phyloP scores from a whole-genome alignment of 2,797 vertebrate genomes.

The Enteromius mattozi region DNA sequence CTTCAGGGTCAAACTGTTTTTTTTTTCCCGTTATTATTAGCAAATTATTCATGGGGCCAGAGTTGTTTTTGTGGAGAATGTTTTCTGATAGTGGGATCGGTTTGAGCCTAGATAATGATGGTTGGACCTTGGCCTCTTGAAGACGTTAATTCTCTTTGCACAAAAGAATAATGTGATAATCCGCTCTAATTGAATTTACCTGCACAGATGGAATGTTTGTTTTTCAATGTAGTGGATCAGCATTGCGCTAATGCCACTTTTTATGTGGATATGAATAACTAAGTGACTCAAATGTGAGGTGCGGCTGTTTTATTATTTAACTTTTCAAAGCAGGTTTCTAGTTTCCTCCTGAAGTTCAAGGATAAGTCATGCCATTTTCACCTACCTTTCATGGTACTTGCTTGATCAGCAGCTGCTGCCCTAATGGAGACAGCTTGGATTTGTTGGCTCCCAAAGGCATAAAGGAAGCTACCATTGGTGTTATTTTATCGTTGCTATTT shows the following conservation, averaged over 20 bases:
- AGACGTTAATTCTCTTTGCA: not conserved
- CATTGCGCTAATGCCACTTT: slow-evolving; percentile 22
- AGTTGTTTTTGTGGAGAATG: slow-evolving; percentile 30
- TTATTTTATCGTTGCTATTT: not conserved
- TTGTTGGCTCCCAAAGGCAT: slow-evolving; percentile 7
- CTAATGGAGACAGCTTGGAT: slow-evolving; percentile 10
- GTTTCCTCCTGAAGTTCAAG: slow-evolving; percentile 54
- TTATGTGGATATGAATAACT: slow-evolving; percentile 36
- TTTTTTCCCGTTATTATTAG: slow-evolving; percentile 57
- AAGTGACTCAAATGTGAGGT: slow-evolving; percentile 6
- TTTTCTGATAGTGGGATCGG: slow-evolving; percentile 27
- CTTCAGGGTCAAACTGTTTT: slow-evolving; percentile 56
- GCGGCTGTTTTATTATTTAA: not conserved
- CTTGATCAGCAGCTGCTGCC: slow-evolving; percentile 22
- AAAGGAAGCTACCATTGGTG: not conserved
- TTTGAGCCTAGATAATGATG: not conserved
- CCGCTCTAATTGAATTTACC: slow-evolving; percentile 22
- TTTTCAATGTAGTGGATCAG: slow-evolving; percentile 29
- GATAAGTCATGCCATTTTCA: slow-evolving; percentile 41
- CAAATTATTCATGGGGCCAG: slow-evolving; percentile 37
- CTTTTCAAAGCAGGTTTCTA: slow-evolving; percentile 39
- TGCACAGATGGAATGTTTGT: not conserved
- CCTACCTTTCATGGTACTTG: not conserved
- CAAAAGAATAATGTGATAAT: slow-evolving; percentile 14
- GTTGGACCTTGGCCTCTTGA: not conserved